Base-by-base conservation (phyloP, 2,113 vertebrate species). In the Poecile atricapillus region DNA sequence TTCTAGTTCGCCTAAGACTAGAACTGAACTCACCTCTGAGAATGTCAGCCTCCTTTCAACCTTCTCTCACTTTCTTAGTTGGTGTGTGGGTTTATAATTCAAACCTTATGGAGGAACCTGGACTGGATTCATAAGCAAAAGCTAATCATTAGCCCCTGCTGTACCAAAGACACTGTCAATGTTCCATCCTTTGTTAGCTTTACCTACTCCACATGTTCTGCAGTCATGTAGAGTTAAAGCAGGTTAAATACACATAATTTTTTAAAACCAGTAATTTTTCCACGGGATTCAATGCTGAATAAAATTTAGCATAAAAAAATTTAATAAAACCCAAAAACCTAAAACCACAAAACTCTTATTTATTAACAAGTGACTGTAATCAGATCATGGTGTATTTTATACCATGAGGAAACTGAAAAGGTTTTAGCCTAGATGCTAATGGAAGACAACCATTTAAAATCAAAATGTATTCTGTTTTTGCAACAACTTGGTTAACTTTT, bases 71-170 rank as follows among this genome's bases (percentile, higher is more conserved):
- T 44, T 73, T 71, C 69, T 83, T 87, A 95, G 97, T 98, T 94
- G 94, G 68, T 83, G 12, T 92, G 91, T 67, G 89, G 93, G 93
- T 64, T 74, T 92, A 33, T 84, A 97, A 98, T 81, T 97, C 56
- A 97, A 98, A 97, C 89, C 87, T 93, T 96, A 88, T 70, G 93
- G 89, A 93, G 87, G 81, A 97, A 97, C 52, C 79, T 95, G 81
- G 97, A 69, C 23, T 95, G 90, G 33, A 94, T 94, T 95, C 98
- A 97, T 94, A 97, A 97, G 64, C 71, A 94, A 77, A 78, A 95
- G 93, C 50, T 89, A 82, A 59, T 97, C 82, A 98, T 93, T 86
- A 98, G 93, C 64, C 92, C 76, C 50, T 91, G 82, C 75, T 96
- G 90, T 89, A 97, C 75, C n/a, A 87, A 97, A 96, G 91, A 55